Evolutionary conservation across 2,113 vertebrate species (phyloP).

Genomic region (Ictalurus punctatus): DNA sequence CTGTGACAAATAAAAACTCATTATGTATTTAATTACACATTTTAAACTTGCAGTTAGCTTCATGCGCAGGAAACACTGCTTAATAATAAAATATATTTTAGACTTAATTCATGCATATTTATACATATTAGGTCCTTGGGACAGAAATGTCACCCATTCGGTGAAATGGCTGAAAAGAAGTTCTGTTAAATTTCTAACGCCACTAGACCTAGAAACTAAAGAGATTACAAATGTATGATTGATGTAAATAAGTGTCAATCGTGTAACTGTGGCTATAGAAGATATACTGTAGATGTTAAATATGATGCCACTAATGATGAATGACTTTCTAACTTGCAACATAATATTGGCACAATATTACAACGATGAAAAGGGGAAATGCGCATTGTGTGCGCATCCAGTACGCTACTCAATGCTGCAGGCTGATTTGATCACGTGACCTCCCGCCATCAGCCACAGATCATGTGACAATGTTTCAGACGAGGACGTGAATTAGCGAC

Average conservation of each 20-base stretch:
- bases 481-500: neutral
- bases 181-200: neutral
- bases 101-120: no score
- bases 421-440: slow-evolving; percentile 6
- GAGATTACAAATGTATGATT: neutral
- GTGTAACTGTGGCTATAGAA: neutral
- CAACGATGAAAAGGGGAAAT: neutral
- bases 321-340: neutral
- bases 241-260: neutral
- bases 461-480: slow-evolving; percentile 15
- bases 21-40: no score
- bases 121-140: no score
- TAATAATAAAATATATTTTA: no score
- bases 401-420: neutral
- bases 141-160: no score
- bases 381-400: neutral
- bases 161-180: neutral
- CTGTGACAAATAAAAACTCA: no score
- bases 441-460: neutral
- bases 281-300: neutral
- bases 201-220: neutral
- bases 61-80: no score
- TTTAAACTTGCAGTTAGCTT: no score
- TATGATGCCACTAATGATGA: neutral
- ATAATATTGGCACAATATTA: neutral